Base-by-base conservation (phyloP, 2,888 invertebrate species). In the Atrina japonica region DNA sequence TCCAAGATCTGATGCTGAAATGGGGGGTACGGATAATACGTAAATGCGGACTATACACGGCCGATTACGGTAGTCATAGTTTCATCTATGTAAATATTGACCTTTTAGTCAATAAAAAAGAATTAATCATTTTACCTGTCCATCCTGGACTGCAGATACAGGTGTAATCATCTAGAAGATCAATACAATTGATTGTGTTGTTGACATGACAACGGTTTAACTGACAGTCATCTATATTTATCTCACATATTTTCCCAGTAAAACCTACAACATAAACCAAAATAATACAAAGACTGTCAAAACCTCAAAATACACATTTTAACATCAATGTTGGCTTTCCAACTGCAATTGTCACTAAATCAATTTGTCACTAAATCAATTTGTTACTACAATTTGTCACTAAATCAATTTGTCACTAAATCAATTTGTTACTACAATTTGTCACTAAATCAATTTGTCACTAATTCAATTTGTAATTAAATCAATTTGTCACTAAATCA, bases 161-260 rank as follows among this genome's bases (percentile, higher is more conserved):
- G 43, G 35, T 53, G 66, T 72, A 83, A 2, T 59, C 64, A 29
- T 68, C 69, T 40, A 69, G 25, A 7, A 47, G 61, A 70, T 83
- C 80, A 11, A 71, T 53, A 73, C 85, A 85, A 18, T 76, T 65
- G 1, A 77, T 7, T 0, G 75, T 80, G 25, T 76, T 83, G n/a
- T 70, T 76, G 59, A 73, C 72, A 52, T 75, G 66, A 72, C 86
- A 86, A 0, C 77, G 78, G 29, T 70, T 59, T 1, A 70, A 60
- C n/a, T 52, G 41, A 76, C 87, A 88, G 27, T 81, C 73, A 66
- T 77, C 72, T 16, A 78, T 68, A 40, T 77, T 61, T 0, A 58
- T 49, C 27, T 85, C 81, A 76, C 86, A 86, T 16, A 64, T n/a
- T 16, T 58, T 59, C 2, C 86, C 86, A 21, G 73, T 69, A 66